Base-by-base conservation (phyloP, 1,140 invertebrate genomes). In the Penaeus indicus region DNA sequence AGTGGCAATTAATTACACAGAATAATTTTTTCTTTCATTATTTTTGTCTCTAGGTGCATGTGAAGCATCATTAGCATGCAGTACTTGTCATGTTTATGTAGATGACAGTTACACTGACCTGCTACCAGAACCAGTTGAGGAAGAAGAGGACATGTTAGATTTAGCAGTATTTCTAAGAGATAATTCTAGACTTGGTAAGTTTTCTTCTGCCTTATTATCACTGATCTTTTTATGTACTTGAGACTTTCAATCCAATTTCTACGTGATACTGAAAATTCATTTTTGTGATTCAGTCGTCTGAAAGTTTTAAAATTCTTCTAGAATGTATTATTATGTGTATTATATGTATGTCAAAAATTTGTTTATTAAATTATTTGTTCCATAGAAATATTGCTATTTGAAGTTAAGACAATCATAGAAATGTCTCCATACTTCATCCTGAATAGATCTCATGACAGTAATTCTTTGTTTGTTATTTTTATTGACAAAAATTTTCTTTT, bases 11-110 rank as follows among this genome's bases (percentile, higher is more conserved):
- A 42, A 42, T 42, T 42, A 42, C 38, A 42, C 38, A 7, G 32
- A 42, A 42, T 42, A 42, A 42, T 0, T 54, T 54, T 54, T 54
- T 16, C 0, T 54, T 54, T 61, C 27, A 22, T 60, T 62, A 89
- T 86, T 87, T 64, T 88, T 47, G 80, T 32, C 91, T 93, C 32
- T 90, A 96, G 95, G 97, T 89, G 98, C 99, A 11, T 99, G 99
- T 94, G 98, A 99, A 94, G 99, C 98, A 27, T 99, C 98, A 21
- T 92, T 99, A 92, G 99, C 99, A 1, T 99, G 99, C 93, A 99
- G 97, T 69, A 99, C 99, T 13, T 99, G 99, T 93, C 99, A 99
- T 94, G 96, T 99, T 38, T 99, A 99, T 93, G 97, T 99, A 62
- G 93, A 97, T 82, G 94, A 95, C 84, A 93, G 96, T 77, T 97